phyloP scores from a whole-genome alignment of 2,113 vertebrate genomes.

The Montifringilla adamsi region DNA sequence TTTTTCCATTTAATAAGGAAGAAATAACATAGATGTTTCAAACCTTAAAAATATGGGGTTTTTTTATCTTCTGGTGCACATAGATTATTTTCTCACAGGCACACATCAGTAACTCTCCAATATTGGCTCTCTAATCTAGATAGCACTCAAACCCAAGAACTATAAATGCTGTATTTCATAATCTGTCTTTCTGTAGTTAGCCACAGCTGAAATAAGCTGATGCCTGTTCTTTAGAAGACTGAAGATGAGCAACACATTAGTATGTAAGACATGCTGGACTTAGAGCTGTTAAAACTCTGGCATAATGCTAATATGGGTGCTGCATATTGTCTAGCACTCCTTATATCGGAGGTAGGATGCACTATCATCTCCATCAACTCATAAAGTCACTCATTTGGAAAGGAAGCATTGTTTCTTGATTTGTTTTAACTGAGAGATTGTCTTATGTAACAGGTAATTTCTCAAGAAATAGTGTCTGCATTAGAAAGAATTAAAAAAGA shows the following conservation, averaged over 20 bases:
- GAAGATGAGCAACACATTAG: background rate
- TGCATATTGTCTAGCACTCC: background rate
- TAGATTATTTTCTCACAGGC: background rate
- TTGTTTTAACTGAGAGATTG: background rate
- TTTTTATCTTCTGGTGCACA: background rate
- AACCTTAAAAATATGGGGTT: background rate
- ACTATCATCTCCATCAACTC: background rate
- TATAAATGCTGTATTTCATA: background rate
- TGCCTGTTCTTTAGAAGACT: background rate
- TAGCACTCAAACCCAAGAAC: background rate
- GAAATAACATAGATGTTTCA: background rate
- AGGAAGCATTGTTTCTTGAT: background rate
- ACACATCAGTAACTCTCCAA: background rate
- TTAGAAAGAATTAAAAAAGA: background rate
- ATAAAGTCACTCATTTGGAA: background rate
- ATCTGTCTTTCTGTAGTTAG: background rate
- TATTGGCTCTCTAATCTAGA: background rate
- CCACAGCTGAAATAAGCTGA: background rate
- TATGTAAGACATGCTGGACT: background rate
- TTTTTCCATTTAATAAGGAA: background rate
- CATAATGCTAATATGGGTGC: background rate
- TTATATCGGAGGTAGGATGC: background rate
- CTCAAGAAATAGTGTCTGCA: background rate
- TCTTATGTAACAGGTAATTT: background rate
- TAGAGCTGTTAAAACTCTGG: background rate